Percentiles rank a stretch among this genome's conserved stretches.
phyloP scores from a whole-genome alignment of 2,797 vertebrate species.

The Geotrypetes seraphini region DNA sequence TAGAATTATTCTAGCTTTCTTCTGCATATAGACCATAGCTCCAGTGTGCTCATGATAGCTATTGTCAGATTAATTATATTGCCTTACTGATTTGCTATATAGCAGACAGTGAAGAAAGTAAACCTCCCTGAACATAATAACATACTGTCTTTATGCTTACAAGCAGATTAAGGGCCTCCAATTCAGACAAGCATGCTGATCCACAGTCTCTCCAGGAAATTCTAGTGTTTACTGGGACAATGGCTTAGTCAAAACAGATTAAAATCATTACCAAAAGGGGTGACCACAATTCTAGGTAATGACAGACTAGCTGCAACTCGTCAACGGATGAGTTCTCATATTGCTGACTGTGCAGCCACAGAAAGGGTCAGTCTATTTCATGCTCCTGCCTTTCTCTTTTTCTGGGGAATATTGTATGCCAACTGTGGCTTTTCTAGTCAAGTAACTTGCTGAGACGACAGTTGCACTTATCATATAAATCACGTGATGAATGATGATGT shows the following conservation, averaged over 20 bases:
- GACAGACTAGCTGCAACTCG: slow-evolving; percentile 34
- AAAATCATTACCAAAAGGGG: slow-evolving; percentile 33
- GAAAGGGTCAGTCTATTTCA: slow-evolving; percentile 5
- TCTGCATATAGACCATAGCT: slow-evolving; percentile 8
- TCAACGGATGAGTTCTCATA: slow-evolving; percentile 4
- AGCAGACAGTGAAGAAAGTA: slow-evolving; percentile 6
- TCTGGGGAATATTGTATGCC: too few species aligned
- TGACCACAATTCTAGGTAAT: slow-evolving; percentile 46
- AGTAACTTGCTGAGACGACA: too few species aligned
- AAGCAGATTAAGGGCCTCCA: slow-evolving; percentile 16
- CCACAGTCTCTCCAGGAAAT: slow-evolving; percentile 45
- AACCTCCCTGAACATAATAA: slow-evolving; percentile 6
- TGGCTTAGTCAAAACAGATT: slow-evolving; percentile 43
- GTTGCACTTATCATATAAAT: too few species aligned
- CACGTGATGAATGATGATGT: too few species aligned
- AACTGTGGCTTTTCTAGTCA: too few species aligned
- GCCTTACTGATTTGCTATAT: slow-evolving; percentile 7
- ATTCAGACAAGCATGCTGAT: slow-evolving; percentile 34
- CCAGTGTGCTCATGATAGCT: slow-evolving; percentile 8
- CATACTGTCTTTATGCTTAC: slow-evolving; percentile 6
- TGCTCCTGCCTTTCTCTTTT: background rate
- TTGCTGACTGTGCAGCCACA: slow-evolving; percentile 22
- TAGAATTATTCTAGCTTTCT: slow-evolving; percentile 6
- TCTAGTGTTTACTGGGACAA: slow-evolving; percentile 33
- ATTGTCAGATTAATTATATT: slow-evolving; percentile 9